A percentile compares a stretch with the other conserved stretches of the same genome.
These are phyloP conservation scores for Brachypteracias leptosomus DNA, from an alignment of 2,113 vertebrate genomes.

Conservation along the genomic window DNA sequence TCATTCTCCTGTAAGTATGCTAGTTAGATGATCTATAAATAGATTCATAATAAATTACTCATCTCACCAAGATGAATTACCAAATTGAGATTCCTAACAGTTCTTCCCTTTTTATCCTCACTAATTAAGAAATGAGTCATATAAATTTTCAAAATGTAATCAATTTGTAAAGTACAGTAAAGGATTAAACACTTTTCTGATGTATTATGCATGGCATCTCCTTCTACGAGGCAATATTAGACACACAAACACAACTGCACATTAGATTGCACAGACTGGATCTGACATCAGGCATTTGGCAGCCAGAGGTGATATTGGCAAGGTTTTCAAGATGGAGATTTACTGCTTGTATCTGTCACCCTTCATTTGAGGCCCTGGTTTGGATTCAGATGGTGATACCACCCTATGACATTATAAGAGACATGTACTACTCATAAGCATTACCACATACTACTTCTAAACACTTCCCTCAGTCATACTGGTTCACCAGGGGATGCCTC, in stretches of 20 bases:
- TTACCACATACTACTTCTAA: not conserved
- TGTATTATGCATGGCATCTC: not conserved
- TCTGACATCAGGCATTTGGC: not conserved
- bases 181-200: not conserved
- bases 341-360: not conserved
- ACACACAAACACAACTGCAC: not conserved
- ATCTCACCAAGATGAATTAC: slow-evolving; percentile 30
- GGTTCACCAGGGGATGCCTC: not conserved
- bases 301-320: not conserved
- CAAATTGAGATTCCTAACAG: slow-evolving; percentile 22
- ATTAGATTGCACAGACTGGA: rapidly evolving
- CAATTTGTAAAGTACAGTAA: not conserved
- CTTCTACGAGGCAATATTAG: not conserved
- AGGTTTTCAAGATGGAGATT: not conserved
- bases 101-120: not conserved
- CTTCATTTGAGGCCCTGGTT: not conserved
- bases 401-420: not conserved
- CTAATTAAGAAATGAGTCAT: slow-evolving; percentile 9
- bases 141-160: not conserved
- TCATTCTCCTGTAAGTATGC: slow-evolving; percentile 19
- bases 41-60: slow-evolving; percentile 39
- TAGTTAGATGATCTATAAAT: slow-evolving; percentile 19
- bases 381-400: not conserved
- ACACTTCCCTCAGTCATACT: not conserved
- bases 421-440: not conserved